A percentile compares a stretch with the other conserved stretches of the same genome.
Evolutionary conservation across 2,797 vertebrate species (phyloP).

Genomic region (Enteromius paludinosus): DNA sequence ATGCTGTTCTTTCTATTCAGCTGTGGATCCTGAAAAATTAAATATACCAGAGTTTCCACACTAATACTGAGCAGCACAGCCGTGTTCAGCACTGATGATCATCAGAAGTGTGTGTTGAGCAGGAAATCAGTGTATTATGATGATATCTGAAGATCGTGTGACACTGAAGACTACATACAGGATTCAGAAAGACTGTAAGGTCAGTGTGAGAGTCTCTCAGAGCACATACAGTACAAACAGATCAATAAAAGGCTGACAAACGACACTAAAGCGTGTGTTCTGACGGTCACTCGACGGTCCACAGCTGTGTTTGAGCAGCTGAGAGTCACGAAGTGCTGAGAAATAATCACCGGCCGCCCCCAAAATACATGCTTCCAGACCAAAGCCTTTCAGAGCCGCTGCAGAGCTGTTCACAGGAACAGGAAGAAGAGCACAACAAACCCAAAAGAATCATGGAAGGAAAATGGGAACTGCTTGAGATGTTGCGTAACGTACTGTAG

Average conservation of each 20-base stretch:
- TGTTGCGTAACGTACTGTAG: neutral
- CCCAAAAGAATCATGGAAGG: neutral
- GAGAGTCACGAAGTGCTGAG: conserved; percentile 67
- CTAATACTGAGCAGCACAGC: too few species aligned
- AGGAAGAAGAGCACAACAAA: conserved; percentile 4
- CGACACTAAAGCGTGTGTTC: neutral
- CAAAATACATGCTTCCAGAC: conserved; percentile 43
- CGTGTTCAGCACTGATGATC: too few species aligned
- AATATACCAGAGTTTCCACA: too few species aligned
- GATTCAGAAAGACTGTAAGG: neutral
- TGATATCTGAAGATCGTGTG: too few species aligned
- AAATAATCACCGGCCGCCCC: conserved; percentile 60
- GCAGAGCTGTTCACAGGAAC: conserved; percentile 44
- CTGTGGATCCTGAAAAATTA: too few species aligned
- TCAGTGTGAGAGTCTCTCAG: neutral
- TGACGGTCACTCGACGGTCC: conserved; percentile 34
- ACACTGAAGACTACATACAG: neutral
- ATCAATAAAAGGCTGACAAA: neutral
- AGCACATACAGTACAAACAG: neutral
- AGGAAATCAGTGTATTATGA: too few species aligned
- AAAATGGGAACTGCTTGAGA: neutral
- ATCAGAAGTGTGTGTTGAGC: too few species aligned
- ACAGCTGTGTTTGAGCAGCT: conserved; percentile 78
- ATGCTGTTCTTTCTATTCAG: too few species aligned
- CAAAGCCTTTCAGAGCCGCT: conserved; percentile 42